Evolutionary conservation across 1,140 invertebrate species (phyloP), one percentile per base, ranked within the genome.

Genomic region (Dreissena rostriformis): DNA sequence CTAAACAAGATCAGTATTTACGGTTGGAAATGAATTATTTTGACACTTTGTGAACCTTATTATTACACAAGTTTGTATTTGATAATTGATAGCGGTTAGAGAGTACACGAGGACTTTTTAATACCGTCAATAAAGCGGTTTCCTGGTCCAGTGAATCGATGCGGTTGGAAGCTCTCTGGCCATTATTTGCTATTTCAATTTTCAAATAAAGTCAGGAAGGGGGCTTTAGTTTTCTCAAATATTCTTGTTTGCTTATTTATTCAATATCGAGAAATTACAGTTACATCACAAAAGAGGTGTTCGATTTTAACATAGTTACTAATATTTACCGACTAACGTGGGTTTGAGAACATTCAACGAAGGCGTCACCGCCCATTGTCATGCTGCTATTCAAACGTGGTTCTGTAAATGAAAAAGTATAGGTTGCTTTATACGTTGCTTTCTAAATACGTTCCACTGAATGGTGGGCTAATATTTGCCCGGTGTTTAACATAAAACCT

Each of bases 241-340:
- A 82, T 75, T 28, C 55, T 28, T 82, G 80, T 82, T 82, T 72
- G 75, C 80, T 66, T 82, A 82, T 82, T 82, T 82, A 82, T 82
- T 82, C 80, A 82, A 75, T 82, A 82, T 52, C 11, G 12, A 52
- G 57, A 82, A 65, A 26, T 39, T 75, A 82, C 80, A 75, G 72
- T 82, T 82, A 75, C 80, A 82, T 82, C 80, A 82, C 80, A 82
- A 82, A 82, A 68, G 71, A 52, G 53, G 67, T 53, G 24, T 82
- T 82, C 80, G 80, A 82, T 82, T 82, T 82, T 67, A 2, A 39
- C 8, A 39, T 82, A 82, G 74, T 82, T 82, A 82, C 72, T 68
- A 55, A 74, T 82, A 75, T 82, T 82, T 75, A 57, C 71, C 52
- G 29, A 73, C 70, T 52, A 63, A 52, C 14, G 24, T 22, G 71